A percentile compares a stretch with the other conserved stretches of the same genome.
phyloP scores from a whole-genome alignment of 2,888 invertebrate species.

The Ecliptopera silaceata region DNA sequence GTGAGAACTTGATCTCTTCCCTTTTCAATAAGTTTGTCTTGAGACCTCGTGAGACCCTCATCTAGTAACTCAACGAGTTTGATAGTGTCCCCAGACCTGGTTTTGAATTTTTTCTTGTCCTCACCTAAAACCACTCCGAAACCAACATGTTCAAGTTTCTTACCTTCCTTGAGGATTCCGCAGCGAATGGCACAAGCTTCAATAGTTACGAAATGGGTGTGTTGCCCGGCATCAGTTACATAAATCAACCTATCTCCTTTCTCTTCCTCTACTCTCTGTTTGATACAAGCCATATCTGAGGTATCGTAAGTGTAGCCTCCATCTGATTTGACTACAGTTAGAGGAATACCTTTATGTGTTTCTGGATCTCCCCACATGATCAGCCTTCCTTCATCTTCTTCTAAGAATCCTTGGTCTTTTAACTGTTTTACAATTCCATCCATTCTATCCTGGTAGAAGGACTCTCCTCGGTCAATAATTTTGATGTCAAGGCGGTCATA shows the following conservation, averaged over 20 bases:
- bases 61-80: conserved; percentile 93
- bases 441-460: conserved; percentile 98
- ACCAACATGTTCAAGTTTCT: conserved; percentile 94
- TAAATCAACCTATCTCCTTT: conserved; percentile 95
- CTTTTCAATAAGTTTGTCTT: conserved; percentile 93
- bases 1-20: conserved; percentile 92
- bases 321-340: conserved; percentile 98
- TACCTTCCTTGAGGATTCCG: conserved; percentile 86
- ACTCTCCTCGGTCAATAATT: conserved; percentile 95
- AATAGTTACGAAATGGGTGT: conserved; percentile 87
- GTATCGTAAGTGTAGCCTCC: conserved; percentile 99
- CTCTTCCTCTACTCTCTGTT: conserved; percentile 92
- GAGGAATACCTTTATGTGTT: conserved; percentile 88
- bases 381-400: conserved; percentile 91
- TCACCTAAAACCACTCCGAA: conserved; percentile 99
- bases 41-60: conserved; percentile 93
- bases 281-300: conserved; percentile 97
- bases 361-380: conserved; percentile 90
- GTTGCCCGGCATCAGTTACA: conserved; percentile 97
- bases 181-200: conserved; percentile 91
- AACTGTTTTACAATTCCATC: conserved; percentile 88
- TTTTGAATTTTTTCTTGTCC: conserved; percentile 99
- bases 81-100: conserved; percentile 97
- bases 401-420: conserved; percentile 86
- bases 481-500: conserved; percentile 92